These are phyloP conservation scores for Brachionus paranguensis DNA, from an alignment of 1,140 invertebrate genomes.

Conservation along the genomic window DNA sequence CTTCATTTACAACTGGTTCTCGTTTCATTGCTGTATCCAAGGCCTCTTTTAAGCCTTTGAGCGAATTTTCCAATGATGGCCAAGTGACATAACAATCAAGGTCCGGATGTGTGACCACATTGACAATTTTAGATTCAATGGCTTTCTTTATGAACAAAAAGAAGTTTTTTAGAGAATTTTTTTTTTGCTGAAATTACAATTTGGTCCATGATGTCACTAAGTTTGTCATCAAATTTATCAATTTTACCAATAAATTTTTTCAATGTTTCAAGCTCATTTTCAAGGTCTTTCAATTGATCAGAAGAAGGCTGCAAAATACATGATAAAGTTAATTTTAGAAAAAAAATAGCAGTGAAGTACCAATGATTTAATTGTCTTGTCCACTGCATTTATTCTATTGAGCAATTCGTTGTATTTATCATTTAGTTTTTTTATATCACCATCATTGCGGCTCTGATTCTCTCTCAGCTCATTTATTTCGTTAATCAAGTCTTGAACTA, in stretches of 20 bases:
- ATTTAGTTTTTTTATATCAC: constrained; percentile 43
- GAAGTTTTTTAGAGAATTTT: neutral
- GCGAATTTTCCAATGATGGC: neutral
- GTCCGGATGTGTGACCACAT: neutral
- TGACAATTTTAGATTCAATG: neutral
- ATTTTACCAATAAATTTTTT: constrained; percentile 8
- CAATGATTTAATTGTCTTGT: constrained; percentile 2
- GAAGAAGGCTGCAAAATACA: neutral
- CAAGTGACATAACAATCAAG: constrained; percentile 25
- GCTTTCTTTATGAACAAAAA: neutral
- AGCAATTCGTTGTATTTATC: constrained; percentile 41
- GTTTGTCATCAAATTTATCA: constrained; percentile 6
- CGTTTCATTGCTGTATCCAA: neutral
- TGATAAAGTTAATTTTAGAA: too few relatives aligned
- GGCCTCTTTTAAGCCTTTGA: constrained; percentile 25
- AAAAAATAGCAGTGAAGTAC: neutral
- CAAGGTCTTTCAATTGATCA: constrained; percentile 10
- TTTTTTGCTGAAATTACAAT: neutral
- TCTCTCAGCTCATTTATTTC: constrained; percentile 45
- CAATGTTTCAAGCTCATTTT: neutral
- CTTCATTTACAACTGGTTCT: neutral
- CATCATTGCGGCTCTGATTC: constrained; percentile 40
- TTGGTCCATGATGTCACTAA: neutral
- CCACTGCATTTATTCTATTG: neutral
- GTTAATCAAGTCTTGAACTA: constrained; percentile 47